phyloP scores from a whole-genome alignment of 2,113 vertebrate genomes.

The Megaceryle maxima region DNA sequence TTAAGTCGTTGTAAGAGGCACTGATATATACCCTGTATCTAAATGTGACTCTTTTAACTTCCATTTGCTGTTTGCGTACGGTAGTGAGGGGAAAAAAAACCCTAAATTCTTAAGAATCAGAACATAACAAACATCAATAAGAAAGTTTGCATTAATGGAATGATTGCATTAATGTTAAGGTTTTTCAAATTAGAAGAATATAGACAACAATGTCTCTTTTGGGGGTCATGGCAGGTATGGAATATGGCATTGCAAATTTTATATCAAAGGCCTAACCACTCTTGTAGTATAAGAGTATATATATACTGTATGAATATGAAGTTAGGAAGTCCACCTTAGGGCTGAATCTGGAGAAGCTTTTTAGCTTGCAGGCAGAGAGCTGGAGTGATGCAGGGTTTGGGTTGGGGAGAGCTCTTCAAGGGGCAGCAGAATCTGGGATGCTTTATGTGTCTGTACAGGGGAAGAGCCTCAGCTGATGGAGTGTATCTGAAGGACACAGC shows the following conservation, averaged over 20 bases:
- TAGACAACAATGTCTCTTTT: not conserved
- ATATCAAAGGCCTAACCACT: not conserved
- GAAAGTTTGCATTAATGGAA: not conserved
- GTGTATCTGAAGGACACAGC: not conserved
- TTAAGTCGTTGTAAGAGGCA: not conserved
- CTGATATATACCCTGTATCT: not conserved
- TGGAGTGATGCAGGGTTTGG: not conserved
- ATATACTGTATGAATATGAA: too few species aligned
- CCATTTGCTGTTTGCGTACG: not conserved
- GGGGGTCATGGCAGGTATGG: not conserved
- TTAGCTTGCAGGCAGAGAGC: not conserved
- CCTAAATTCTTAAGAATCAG: not conserved
- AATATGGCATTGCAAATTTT: not conserved
- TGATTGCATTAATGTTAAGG: not conserved
- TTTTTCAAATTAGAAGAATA: not conserved
- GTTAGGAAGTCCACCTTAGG: not conserved
- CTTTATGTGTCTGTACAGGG: not conserved
- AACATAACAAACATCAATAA: not conserved
- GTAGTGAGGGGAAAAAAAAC: not conserved
- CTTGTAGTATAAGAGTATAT: not conserved
- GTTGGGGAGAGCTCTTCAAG: not conserved
- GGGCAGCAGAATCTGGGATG: not conserved
- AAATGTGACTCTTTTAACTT: not conserved
- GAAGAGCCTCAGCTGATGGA: rapidly evolving
- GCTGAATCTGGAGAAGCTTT: not conserved